These are phyloP conservation scores for Hydrolagus affinis DNA, from an alignment of 2,113 vertebrate genomes.

Conservation along the genomic window DNA sequence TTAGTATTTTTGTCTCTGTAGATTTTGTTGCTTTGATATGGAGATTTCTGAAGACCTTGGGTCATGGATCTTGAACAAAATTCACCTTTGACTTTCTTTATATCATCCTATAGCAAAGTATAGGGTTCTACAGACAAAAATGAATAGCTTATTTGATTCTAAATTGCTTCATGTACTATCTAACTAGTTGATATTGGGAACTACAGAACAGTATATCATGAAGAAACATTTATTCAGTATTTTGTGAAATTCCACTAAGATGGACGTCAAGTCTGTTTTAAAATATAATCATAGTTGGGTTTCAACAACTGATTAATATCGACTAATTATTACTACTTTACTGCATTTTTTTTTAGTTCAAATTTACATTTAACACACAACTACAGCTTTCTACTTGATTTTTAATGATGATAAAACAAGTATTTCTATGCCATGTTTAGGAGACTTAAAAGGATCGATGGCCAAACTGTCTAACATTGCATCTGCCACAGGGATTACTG, in stretches of 20 bases:
- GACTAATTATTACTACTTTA: neutral
- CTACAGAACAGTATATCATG: neutral
- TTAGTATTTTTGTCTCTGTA: constrained; percentile 51
- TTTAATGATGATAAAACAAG: neutral
- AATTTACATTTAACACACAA: no score
- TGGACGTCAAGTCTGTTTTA: neutral
- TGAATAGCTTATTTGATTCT: neutral
- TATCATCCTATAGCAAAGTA: constrained; percentile 57
- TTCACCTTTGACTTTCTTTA: constrained; percentile 53
- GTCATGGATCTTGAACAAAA: constrained; percentile 60
- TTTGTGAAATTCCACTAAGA: neutral
- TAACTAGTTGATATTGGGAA: neutral
- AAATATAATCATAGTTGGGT: neutral
- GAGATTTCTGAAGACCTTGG: constrained; percentile 62
- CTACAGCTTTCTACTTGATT: no score
- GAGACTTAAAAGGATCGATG: neutral
- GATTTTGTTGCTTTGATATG: constrained; percentile 54
- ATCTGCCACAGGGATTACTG: neutral
- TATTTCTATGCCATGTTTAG: neutral
- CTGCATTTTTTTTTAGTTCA: no score
- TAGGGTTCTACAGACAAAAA: constrained; percentile 35
- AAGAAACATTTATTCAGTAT: neutral
- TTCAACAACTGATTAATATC: neutral
- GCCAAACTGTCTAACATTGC: no score
- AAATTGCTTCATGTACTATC: neutral